phyloP scores from a whole-genome alignment of 1,140 invertebrate genomes.

The Cotesia glomerata region DNA sequence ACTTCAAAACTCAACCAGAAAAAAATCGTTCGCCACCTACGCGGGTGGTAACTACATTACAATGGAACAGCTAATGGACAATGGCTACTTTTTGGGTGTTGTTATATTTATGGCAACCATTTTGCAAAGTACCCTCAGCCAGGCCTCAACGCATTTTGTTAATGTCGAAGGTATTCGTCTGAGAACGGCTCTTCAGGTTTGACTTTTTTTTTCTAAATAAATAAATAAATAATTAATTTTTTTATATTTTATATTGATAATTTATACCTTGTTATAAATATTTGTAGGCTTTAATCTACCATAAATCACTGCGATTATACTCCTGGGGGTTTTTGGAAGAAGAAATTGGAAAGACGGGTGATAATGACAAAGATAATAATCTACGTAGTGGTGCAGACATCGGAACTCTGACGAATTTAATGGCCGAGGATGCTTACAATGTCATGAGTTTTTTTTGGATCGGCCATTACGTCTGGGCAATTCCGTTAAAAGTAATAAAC shows the following conservation, averaged over 20 bases:
- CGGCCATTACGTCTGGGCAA: constrained; percentile 85
- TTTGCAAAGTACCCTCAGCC: constrained; percentile 81
- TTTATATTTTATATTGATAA: neutral
- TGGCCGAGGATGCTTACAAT: constrained; percentile 82
- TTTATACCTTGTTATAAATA: constrained; percentile 4
- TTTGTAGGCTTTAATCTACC: constrained; percentile 71
- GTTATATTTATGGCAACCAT: constrained; percentile 76
- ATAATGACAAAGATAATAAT: constrained; percentile 57
- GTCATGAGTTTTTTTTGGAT: constrained; percentile 86
- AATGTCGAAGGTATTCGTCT: constrained; percentile 82
- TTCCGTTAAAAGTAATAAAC: constrained; percentile 76
- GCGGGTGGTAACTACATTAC: constrained; percentile 31
- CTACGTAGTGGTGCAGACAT: constrained; percentile 63
- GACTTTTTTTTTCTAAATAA: constrained; percentile 1
- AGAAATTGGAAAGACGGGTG: constrained; percentile 57
- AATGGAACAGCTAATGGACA: constrained; percentile 69
- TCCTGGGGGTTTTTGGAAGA: constrained; percentile 48
- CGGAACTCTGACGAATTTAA: constrained; percentile 79
- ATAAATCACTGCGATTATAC: constrained; percentile 58
- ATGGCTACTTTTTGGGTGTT: constrained; percentile 80
- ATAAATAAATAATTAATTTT: constrained; percentile 1
- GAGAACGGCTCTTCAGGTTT: constrained; percentile 79
- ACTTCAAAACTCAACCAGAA: constrained; percentile 36
- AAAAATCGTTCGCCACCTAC: too few species aligned
- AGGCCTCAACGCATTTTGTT: constrained; percentile 82